Evolutionary conservation across 2,888 invertebrate genomes (phyloP), one percentile per base, ranked within the genome.

Genomic region (Drosophila phalerata): DNA sequence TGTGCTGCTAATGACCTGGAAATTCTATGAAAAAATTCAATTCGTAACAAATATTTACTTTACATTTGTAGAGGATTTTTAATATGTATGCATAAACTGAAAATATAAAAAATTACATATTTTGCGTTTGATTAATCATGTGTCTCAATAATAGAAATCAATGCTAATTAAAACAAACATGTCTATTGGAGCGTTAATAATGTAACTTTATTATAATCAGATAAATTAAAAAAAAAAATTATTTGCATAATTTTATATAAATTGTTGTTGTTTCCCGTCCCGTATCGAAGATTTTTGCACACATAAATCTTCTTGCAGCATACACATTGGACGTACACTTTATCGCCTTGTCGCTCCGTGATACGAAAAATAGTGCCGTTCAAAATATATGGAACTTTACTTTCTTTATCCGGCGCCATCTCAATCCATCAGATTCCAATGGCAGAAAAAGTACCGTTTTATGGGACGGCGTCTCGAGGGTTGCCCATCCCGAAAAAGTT

Each of bases 41-140:
- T 42, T 40, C 2, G 19, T 11, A 4, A 67, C 56, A 42, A 62
- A 67, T 45, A n/a, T 67, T 10, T 70, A 62, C 43, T 70, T 67
- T 43, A 47, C 45, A 45, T 65, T 60, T 38, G 38, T 49, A 0
- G 60, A 61, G 43, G 42, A 61, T 10, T 40, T 28, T 2, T 52
- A 17, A 52, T 28, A 56, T 30, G 1, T 6, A n/a, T n/a, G 9
- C 9, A 25, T 4, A 15, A 38, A 5, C 0, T 38, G 0, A 38
- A 38, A 38, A 38, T 15, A 42, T 19, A 10, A 5, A 5, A 19
- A 1, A 0, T 19, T 0, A 11, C 19, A 0, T 5, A 6, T 19
- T 19, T 37, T n/a, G 40, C 3, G 9, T 17, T 17, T 2, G 8
- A 9, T 6, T 8, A 15, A 42, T 42, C 19, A 17, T 15, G 9